These are phyloP conservation scores for Drosophila antonietae DNA, from an alignment of 2,888 invertebrate species.

Conservation along the genomic window DNA sequence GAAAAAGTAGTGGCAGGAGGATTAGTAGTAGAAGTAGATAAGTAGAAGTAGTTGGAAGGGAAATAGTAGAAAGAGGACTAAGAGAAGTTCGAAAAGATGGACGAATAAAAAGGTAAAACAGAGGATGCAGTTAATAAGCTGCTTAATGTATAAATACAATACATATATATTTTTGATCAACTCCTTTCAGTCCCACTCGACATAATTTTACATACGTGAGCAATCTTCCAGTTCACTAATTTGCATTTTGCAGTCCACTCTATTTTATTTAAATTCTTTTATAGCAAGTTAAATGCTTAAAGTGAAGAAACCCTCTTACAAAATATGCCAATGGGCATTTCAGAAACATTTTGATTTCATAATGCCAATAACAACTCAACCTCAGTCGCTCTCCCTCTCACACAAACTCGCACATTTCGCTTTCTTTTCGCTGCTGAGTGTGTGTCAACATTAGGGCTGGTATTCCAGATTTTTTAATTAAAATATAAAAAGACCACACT, in stretches of 20 bases:
- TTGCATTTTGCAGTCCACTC: neutral
- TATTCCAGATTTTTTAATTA: slow-evolving; percentile 59
- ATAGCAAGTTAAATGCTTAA: slow-evolving; percentile 6
- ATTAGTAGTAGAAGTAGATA: too few relatives aligned
- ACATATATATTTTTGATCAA: too few relatives aligned
- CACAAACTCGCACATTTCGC: neutral
- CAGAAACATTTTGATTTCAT: slow-evolving; percentile 25
- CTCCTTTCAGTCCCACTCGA: too few relatives aligned
- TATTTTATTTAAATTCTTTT: slow-evolving; percentile 3
- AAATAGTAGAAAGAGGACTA: too few relatives aligned
- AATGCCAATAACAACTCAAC: slow-evolving; percentile 27
- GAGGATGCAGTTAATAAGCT: too few relatives aligned
- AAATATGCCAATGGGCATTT: slow-evolving; percentile 46
- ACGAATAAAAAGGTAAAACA: too few relatives aligned
- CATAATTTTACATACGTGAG: too few relatives aligned
- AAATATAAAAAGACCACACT: slow-evolving; percentile 61
- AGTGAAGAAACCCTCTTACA: too few relatives aligned
- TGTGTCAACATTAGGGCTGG: slow-evolving; percentile 49
- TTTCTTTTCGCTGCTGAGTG: slow-evolving; percentile 24
- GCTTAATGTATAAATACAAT: too few relatives aligned
- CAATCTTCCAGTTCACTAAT: neutral
- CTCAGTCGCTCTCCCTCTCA: neutral
- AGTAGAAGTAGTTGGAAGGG: too few relatives aligned
- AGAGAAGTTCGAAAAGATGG: too few relatives aligned
- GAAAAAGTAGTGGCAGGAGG: neutral